Evolutionary conservation across 1,140 invertebrate species (phyloP).

Genomic region (Maniola jurtina): DNA sequence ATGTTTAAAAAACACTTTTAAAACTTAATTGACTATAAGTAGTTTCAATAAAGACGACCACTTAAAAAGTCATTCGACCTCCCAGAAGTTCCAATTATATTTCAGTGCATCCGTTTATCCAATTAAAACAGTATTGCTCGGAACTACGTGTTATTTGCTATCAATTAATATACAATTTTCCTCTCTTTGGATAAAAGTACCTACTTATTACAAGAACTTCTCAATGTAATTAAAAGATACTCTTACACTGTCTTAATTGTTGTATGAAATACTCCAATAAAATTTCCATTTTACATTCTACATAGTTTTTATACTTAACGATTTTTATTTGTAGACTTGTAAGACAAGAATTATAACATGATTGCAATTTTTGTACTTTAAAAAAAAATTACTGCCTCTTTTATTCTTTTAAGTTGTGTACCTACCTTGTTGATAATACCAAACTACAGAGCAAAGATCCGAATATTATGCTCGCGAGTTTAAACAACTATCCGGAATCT

Average conservation of each 20-base stretch:
- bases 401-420: too few species aligned
- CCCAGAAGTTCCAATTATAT: constrained; percentile 41
- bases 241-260: background rate
- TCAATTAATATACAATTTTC: constrained; percentile 42
- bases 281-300: background rate
- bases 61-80: constrained; percentile 39
- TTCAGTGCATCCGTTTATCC: constrained; percentile 33
- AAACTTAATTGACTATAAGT: constrained; percentile 28
- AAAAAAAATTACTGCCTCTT: too few species aligned
- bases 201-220: constrained; percentile 29
- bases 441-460: too few species aligned
- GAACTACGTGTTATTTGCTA: constrained; percentile 34
- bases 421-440: too few species aligned
- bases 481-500: background rate
- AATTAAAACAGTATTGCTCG: constrained; percentile 40
- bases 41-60: constrained; percentile 31
- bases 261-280: background rate
- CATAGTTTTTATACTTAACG: too few species aligned
- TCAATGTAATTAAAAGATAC: constrained; percentile 19
- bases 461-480: too few species aligned
- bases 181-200: constrained; percentile 21
- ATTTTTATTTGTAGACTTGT: too few species aligned
- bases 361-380: too few species aligned
- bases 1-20: too few species aligned
- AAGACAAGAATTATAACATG: too few species aligned